Conservation (phyloP, 2,113 vertebrate genomes). For the Misgurnus anguillicaudatus region DNA sequence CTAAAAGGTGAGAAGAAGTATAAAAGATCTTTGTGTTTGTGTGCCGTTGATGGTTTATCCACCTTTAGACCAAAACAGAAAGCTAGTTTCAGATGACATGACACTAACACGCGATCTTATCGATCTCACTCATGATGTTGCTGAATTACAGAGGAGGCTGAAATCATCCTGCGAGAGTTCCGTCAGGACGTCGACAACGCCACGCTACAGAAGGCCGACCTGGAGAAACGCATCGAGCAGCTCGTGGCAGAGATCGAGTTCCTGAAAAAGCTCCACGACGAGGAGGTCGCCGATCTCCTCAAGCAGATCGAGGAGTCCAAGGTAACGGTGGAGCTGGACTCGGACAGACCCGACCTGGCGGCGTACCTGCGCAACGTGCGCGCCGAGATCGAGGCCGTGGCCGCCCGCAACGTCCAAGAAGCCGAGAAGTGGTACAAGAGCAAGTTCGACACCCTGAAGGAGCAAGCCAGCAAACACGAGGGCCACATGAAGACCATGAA, state of each 20-base stretch:
- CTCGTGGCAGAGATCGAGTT: slow-evolving; percentile 73
- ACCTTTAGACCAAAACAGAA: too few species aligned
- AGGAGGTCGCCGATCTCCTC: slow-evolving; percentile 72
- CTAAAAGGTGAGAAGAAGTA: slow-evolving; percentile 66
- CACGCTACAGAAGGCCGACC: slow-evolving; percentile 75
- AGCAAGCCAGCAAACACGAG: slow-evolving; percentile 72
- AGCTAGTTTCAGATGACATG: too few species aligned
- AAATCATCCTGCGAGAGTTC: slow-evolving; percentile 77
- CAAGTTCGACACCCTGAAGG: slow-evolving; percentile 78
- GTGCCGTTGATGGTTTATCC: too few species aligned
- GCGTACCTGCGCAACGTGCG: slow-evolving; percentile 70
- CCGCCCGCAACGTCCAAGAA: slow-evolving; percentile 76
- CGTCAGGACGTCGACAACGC: slow-evolving; percentile 77
- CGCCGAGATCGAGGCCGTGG: slow-evolving; percentile 72
- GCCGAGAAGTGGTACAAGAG: slow-evolving; percentile 81
- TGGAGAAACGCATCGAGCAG: slow-evolving; percentile 70
- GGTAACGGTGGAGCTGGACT: slow-evolving; percentile 66
- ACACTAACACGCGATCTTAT: too few species aligned
- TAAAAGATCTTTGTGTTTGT: too few species aligned
- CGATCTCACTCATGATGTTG: too few species aligned
- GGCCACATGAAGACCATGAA: slow-evolving; percentile 74
- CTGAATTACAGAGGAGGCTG: slow-evolving; percentile 71
- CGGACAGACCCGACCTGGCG: slow-evolving; percentile 67
- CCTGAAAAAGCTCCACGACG: slow-evolving; percentile 74
- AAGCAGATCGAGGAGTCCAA: slow-evolving; percentile 76